Conservation (phyloP, 2,888 invertebrate species). For the Mythimna ferrago region DNA sequence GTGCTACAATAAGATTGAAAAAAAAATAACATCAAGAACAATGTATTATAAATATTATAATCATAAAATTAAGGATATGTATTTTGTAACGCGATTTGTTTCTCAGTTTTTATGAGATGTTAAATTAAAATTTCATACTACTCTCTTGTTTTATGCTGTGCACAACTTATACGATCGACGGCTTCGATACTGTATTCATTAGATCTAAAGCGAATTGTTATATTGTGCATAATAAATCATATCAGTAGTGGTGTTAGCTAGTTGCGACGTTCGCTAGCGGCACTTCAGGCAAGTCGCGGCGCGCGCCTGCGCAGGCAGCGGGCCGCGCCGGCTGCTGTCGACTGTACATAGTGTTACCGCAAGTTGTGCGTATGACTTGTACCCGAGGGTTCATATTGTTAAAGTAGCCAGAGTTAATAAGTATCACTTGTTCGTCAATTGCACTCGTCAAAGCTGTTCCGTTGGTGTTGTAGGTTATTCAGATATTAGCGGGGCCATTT, state of each 20-base stretch:
- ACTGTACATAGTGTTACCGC: slow-evolving; percentile 84
- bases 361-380: slow-evolving; percentile 81
- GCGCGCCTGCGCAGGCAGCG: not conserved
- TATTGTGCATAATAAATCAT: slow-evolving; percentile 84
- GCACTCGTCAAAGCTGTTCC: slow-evolving; percentile 88
- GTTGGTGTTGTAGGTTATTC: slow-evolving; percentile 83
- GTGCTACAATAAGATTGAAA: slow-evolving; percentile 89
- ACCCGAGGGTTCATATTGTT: slow-evolving; percentile 87
- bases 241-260: slow-evolving; percentile 79
- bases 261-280: slow-evolving; percentile 66
- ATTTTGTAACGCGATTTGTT: slow-evolving; percentile 89
- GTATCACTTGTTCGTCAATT: slow-evolving; percentile 90
- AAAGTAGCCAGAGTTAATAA: slow-evolving; percentile 86
- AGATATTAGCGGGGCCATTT: slow-evolving; percentile 76
- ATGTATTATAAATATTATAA: slow-evolving; percentile 89
- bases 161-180: slow-evolving; percentile 84
- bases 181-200: slow-evolving; percentile 82
- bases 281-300: slow-evolving; percentile 53
- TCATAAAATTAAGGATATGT: slow-evolving; percentile 89
- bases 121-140: slow-evolving; percentile 82
- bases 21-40: slow-evolving; percentile 87
- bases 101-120: slow-evolving; percentile 89
- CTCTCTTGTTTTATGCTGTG: slow-evolving; percentile 86
- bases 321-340: slow-evolving; percentile 49
- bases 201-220: slow-evolving; percentile 84